Conservation (phyloP, 2,888 invertebrate genomes). For the Epinotia nisella region DNA sequence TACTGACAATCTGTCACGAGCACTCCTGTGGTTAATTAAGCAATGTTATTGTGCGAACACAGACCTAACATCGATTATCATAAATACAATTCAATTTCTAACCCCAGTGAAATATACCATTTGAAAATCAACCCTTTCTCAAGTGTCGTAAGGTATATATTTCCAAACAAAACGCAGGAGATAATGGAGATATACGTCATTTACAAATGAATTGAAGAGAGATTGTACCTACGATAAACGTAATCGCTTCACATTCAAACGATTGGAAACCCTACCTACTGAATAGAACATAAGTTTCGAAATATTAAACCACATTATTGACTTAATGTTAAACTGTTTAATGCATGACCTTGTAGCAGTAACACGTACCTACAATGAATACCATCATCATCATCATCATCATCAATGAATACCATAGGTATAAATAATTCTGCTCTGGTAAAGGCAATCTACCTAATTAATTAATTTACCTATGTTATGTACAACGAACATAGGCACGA, state of each 20-base stretch:
- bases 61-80: constrained; percentile 15
- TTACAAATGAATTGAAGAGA: neutral
- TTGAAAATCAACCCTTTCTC: neutral
- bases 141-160: neutral
- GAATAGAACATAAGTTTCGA: constrained; percentile 3
- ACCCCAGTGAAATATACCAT: neutral
- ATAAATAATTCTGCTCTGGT: neutral
- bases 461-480: neutral
- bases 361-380: neutral
- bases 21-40: constrained; percentile 27
- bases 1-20: constrained; percentile 20
- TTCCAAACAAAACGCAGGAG: neutral
- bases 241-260: neutral
- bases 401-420: neutral
- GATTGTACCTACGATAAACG: neutral
- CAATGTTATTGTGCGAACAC: constrained; percentile 21
- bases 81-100: neutral
- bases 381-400: too few relatives aligned
- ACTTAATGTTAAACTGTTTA: neutral
- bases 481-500: neutral
- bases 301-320: neutral
- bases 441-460: neutral
- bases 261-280: constrained; percentile 12
- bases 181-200: neutral
- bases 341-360: neutral